Base-by-base conservation (phyloP, 2,797 vertebrate species). In the Dendrocincla tyrannina region DNA sequence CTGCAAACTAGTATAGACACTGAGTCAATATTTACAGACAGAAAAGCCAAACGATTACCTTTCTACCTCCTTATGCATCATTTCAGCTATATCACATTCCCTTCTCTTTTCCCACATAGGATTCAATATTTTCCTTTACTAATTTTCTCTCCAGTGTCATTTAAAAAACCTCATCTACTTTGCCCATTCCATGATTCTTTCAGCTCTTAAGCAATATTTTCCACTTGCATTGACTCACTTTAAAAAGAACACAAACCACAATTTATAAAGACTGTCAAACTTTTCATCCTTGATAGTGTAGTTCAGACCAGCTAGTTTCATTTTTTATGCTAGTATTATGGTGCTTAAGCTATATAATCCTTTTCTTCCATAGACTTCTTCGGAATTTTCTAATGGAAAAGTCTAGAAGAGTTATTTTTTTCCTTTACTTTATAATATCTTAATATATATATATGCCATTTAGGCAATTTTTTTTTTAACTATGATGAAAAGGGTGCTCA, bases 101-200 rank as follows among this genome's bases (percentile, higher is more conserved):
- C 32, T 68, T 60, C 44, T 56, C 41, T 72, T 88, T 63, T 67
- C 46, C 47, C 46, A 62, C 18, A 41, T 0, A 73, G 23, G 85
- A 85, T 75, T 89, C 68, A 72, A 0, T 73, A 78, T 85, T 88
- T 90, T 91, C 63, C 74, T 86, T 89, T 69, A 41, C 20, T 62
- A 70, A 91, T 73, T 88, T 88, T 94, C 59, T 91, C 83, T 86
- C 69, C 44, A 60, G 39, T 47, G 59, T 74, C 67, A 27, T 70
- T 85, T 89, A 91, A 89, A 75, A 95, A 96, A 83, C 20, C 27
- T 60, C 68, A 37, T 44, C 30, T 85, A 56, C 25, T 91, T 77
- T 64, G 75, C 63, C 59, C 66, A 74, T 70, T 84, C 56, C 47
- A 13, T 30, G 25, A 90, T 8, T 73, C 39, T 37, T 92, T 90